Evolutionary conservation across 2,888 invertebrate species (phyloP), one percentile per base, ranked within the genome.

Genomic region (Heliconius ethilla): DNA sequence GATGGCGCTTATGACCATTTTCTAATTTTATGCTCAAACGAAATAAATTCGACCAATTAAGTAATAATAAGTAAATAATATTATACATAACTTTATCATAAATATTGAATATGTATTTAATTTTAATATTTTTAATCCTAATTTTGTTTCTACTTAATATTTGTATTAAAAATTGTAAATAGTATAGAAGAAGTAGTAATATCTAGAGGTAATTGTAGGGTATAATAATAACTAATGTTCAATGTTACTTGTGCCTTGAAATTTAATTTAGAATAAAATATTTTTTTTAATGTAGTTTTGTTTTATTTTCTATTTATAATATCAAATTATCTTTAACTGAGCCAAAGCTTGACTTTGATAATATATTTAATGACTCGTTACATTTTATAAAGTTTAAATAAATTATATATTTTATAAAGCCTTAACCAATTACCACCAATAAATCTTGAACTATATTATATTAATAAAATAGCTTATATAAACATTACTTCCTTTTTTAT

Each of bases 191-290:
- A 11, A n/a, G n/a, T n/a, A 51, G 55, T 55, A 55, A 22, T 55
- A n/a, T 55, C 18, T 55, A 55, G 59, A 55, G 11, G 37, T 72
- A 75, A 63, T 70, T 37, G 45, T 77, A 62, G 66, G 29, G 1
- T 77, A 73, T 25, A 22, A 27, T 13, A 74, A 51, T 29, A 75
- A 70, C 27, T 45, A 70, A 80, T 83, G 83, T 83, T 83, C 83
- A 83, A 84, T 67, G 55, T 76, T 70, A 82, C 76, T 81, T 81
- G 83, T 85, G 84, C 82, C 82, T 84, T 81, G 75, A 77, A 81
- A 75, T 75, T 13, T 51, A 27, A 51, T 75, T 78, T 80, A 63
- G 75, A 81, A 73, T 73, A 78, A 78, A 67, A 75, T 27, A 51
- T 76, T 73, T 63, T 65, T 63, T 63, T 51, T 55, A 45, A 51